phyloP scores from a whole-genome alignment of 2,113 vertebrate genomes.

The Numida meleagris region DNA sequence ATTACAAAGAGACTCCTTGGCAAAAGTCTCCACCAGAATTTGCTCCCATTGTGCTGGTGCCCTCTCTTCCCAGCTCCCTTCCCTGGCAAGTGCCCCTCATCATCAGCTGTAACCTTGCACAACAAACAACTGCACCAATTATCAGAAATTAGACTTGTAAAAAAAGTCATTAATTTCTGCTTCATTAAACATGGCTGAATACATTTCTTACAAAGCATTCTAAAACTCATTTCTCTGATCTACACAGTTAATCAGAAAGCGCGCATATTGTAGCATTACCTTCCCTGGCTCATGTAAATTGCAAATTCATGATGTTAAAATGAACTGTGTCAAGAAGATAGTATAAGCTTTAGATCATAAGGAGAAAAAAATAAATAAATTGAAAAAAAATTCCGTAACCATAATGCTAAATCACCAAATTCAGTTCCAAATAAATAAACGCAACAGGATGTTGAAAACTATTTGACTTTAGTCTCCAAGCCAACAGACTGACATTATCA shows the following conservation, averaged over 20 bases:
- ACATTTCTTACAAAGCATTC: conserved; percentile 53
- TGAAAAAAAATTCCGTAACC: background rate
- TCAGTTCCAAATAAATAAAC: conserved; percentile 41
- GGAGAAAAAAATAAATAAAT: conserved; percentile 47
- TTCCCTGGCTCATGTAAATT: conserved; percentile 65
- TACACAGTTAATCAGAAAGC: conserved; percentile 69
- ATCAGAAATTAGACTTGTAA: background rate
- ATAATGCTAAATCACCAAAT: conserved; percentile 31
- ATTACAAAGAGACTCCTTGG: background rate
- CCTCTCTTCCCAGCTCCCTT: background rate
- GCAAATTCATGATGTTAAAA: conserved; percentile 61
- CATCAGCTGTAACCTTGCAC: background rate
- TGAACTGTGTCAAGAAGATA: conserved; percentile 48
- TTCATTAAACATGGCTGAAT: conserved; percentile 38
- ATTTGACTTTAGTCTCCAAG: conserved; percentile 57
- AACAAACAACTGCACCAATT: background rate
- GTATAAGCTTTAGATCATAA: conserved; percentile 57
- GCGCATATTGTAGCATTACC: conserved; percentile 64
- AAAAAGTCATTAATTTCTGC: background rate
- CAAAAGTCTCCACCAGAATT: background rate
- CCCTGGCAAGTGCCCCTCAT: fast-evolving
- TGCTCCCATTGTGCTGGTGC: background rate
- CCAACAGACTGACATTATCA: conserved; percentile 57
- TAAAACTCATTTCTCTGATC: conserved; percentile 63
- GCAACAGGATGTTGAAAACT: conserved; percentile 40